A percentile compares a stretch with the other conserved stretches of the same genome.
Evolutionary conservation across 2,113 vertebrate genomes (phyloP).

Genomic region (Galeopterus variegatus): DNA sequence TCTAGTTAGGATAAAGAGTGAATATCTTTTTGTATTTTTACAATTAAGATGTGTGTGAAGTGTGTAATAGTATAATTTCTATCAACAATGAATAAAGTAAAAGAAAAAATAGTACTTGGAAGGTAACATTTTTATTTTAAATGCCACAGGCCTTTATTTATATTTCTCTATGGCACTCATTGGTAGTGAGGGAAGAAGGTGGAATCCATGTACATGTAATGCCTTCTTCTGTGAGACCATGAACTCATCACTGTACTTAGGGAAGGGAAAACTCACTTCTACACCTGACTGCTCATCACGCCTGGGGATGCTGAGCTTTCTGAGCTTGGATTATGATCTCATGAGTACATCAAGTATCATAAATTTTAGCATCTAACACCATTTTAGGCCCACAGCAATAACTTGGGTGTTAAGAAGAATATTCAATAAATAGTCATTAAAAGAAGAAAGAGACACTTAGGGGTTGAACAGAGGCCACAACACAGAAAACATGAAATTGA

Average conservation of each 20-base stretch:
- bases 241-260: not conserved
- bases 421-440: constrained; percentile 3
- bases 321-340: not conserved
- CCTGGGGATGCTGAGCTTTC: not conserved
- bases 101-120: not conserved
- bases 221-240: not conserved
- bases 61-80: not conserved
- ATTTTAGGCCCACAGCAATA: not conserved
- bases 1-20: not conserved
- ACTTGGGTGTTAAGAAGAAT: not conserved
- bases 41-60: not conserved
- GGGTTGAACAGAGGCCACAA: not conserved
- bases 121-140: not conserved
- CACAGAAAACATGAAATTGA: not conserved
- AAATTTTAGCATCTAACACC: not conserved
- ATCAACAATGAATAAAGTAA: not conserved
- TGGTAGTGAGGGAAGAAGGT: not conserved
- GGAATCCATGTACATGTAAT: not conserved
- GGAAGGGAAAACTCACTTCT: not conserved
- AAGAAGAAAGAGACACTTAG: not conserved
- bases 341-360: not conserved
- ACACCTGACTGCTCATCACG: not conserved
- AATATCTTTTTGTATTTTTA: not conserved
- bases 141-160: not conserved
- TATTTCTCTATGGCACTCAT: not conserved